phyloP scores from a whole-genome alignment of 2,888 invertebrate species.

The Platerodrilus igneus region DNA sequence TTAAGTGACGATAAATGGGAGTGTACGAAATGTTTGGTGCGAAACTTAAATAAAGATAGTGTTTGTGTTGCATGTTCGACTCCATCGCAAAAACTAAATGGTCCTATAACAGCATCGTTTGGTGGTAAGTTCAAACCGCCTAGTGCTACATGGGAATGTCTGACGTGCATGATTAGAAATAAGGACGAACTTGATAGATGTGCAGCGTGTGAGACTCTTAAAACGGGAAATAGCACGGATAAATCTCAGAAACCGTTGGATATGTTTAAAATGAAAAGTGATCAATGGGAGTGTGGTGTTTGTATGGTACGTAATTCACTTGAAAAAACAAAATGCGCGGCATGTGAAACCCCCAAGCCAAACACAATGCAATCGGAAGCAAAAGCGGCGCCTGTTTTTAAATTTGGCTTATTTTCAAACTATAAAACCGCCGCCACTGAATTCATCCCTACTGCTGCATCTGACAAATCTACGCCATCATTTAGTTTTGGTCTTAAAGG shows the following conservation, averaged over 20 bases:
- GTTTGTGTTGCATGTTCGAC: slow-evolving; percentile 58
- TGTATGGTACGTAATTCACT: slow-evolving; percentile 58
- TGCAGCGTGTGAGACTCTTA: slow-evolving; percentile 52
- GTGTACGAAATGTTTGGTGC: slow-evolving; percentile 58
- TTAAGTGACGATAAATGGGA: slow-evolving; percentile 50
- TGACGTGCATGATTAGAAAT: slow-evolving; percentile 56
- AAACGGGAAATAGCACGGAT: slow-evolving; percentile 40
- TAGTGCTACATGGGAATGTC: slow-evolving; percentile 55
- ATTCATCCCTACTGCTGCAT: too few species aligned
- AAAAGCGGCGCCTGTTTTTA: slow-evolving; percentile 23
- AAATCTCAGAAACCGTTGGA: background rate
- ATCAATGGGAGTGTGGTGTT: slow-evolving; percentile 57
- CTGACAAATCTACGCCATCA: too few species aligned
- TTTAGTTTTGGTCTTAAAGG: slow-evolving; percentile 5
- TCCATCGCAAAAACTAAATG: slow-evolving; percentile 22
- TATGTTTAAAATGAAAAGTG: slow-evolving; percentile 48
- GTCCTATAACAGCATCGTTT: slow-evolving; percentile 29
- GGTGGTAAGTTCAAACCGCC: slow-evolving; percentile 51
- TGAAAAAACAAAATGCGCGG: slow-evolving; percentile 50
- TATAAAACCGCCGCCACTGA: too few species aligned
- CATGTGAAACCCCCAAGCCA: slow-evolving; percentile 56
- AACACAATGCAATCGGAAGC: slow-evolving; percentile 17
- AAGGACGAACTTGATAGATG: slow-evolving; percentile 48
- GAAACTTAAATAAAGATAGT: slow-evolving; percentile 48
- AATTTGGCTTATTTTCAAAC: too few species aligned